Percentiles rank a stretch among this genome's conserved stretches.
Conservation (phyloP, 2,888 invertebrate genomes). For the Volucella bombylans region DNA sequence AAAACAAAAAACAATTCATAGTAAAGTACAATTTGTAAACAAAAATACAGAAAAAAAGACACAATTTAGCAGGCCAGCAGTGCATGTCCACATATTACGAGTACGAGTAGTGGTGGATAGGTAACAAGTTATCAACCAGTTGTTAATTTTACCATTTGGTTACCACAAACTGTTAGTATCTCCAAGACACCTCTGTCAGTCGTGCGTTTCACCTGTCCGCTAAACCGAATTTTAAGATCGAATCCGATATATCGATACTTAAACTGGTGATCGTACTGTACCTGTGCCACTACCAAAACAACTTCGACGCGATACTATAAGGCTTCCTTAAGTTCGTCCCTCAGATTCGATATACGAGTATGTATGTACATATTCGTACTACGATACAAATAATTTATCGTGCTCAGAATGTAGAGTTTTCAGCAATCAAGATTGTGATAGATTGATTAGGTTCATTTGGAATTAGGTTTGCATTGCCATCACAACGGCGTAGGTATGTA, state of each 20-base stretch:
- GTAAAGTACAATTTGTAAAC: not conserved
- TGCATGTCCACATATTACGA: not conserved
- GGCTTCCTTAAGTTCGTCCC: too few relatives aligned
- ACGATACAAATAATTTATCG: not conserved
- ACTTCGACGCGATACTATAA: too few relatives aligned
- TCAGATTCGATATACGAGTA: not conserved
- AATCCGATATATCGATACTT: too few relatives aligned
- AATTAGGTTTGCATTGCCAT: not conserved
- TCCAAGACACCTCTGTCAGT: constrained; percentile 30
- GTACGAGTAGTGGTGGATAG: not conserved
- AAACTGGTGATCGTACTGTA: too few relatives aligned
- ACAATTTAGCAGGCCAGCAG: not conserved
- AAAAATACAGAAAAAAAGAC: constrained; percentile 1
- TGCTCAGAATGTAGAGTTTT: not conserved
- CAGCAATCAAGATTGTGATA: not conserved
- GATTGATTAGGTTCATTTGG: not conserved
- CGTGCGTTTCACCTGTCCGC: constrained; percentile 24
- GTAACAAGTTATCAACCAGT: constrained; percentile 3
- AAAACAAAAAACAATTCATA: too few relatives aligned
- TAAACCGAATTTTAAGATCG: constrained; percentile 8
- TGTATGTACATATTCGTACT: not conserved
- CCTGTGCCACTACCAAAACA: too few relatives aligned
- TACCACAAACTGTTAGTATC: constrained; percentile 47
- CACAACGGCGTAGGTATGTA: constrained; percentile 10
- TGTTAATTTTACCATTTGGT: constrained; percentile 33